Evolutionary conservation across 2,888 invertebrate genomes (phyloP), one percentile per base, ranked within the genome.

Genomic region (Loripinus fragilis): DNA sequence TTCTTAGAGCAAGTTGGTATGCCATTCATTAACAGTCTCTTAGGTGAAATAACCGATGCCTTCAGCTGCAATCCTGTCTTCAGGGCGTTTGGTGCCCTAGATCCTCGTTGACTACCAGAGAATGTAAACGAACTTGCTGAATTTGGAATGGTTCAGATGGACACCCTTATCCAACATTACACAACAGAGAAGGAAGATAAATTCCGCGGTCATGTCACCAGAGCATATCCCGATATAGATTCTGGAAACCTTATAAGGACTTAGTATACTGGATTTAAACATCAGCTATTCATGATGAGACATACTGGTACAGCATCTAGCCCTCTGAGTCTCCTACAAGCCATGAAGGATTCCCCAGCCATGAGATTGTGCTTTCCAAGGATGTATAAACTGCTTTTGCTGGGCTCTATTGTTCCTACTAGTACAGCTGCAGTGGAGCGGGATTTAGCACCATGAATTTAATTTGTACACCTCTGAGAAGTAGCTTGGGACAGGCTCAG

Each of bases 211-310:
- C 72, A 77, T 45, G 35, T 30, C 38, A 77, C 45, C 17, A 67
- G 71, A 45, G 50, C 68, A 42, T 67, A 52, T 8, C 48, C 76
- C 68, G 72, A 72, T 23, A 60, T 77, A 35, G 68, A 77, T 30
- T 60, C 72, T 30, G 69, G 48, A 17, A 28, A 65, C 17, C 10
- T 72, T n/a, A 42, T 77, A 5, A 35, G 35, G 10, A 60, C 68
- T n/a, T 68, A 72, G 50, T 77, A 77, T 30, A 60, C 55, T 3
- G 76, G 76, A n/a, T 77, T 72, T 48, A 72, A 72, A 66, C 76
- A 77, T 25, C 76, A 72, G 38, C 72, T 77, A 12, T 33, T 33
- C 60, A 2, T 3, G 30, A 33, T 17, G 17, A 55, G 55, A 28
- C 55, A 55, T 25, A 25, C 55, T 25, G 55, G 55, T 25, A 2